phyloP scores from a whole-genome alignment of 2,888 invertebrate species.

The Lepetodrilus schrolli region DNA sequence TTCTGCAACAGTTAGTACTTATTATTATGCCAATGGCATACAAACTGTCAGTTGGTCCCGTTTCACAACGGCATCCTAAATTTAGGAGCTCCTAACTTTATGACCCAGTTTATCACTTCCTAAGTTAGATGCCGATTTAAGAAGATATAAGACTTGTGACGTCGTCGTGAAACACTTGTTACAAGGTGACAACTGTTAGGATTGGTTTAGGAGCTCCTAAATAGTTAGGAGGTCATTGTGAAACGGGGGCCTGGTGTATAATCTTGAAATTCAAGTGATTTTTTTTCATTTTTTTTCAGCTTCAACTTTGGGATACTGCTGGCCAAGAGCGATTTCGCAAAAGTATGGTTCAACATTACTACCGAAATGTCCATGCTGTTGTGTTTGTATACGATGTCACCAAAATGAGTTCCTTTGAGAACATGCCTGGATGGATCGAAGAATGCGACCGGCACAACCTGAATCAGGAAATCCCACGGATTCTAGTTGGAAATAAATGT shows the following conservation, averaged over 20 bases:
- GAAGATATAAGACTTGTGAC: background rate
- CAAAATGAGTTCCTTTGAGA: constrained; percentile 80
- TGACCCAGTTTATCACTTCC: too few species aligned
- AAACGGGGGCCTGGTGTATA: too few species aligned
- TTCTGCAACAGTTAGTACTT: too few species aligned
- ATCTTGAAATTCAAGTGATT: too few species aligned
- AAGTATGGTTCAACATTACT: constrained; percentile 89
- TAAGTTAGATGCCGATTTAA: background rate
- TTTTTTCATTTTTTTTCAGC: constrained; percentile 77
- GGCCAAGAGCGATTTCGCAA: constrained; percentile 88
- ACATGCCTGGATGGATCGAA: constrained; percentile 84
- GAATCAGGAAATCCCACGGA: constrained; percentile 81
- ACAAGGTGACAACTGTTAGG: too few species aligned
- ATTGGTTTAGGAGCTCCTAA: too few species aligned
- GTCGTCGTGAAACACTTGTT: too few species aligned
- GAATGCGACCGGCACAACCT: constrained; percentile 84
- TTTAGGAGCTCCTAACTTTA: too few species aligned
- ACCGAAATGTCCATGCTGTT: constrained; percentile 89
- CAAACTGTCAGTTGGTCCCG: constrained; percentile 12
- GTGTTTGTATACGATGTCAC: constrained; percentile 89
- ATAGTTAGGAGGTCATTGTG: too few species aligned
- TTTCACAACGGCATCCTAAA: too few species aligned
- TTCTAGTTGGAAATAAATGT: constrained; percentile 88
- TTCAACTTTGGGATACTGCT: constrained; percentile 86
- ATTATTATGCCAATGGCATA: background rate